A percentile compares a stretch with the other conserved stretches of the same genome.
phyloP scores from a whole-genome alignment of 1,140 invertebrate genomes.

The Schmidtea mediterranea region DNA sequence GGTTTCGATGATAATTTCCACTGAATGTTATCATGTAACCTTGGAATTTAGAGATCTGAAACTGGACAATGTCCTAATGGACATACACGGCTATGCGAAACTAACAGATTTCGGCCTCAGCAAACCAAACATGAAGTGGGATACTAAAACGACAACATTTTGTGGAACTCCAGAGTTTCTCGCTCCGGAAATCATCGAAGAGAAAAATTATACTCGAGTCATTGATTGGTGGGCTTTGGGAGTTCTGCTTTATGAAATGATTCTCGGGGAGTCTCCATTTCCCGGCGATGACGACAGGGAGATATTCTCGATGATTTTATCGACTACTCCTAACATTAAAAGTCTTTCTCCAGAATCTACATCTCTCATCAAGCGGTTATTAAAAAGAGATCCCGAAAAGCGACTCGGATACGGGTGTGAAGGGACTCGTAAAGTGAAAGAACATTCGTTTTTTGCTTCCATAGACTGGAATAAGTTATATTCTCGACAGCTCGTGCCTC shows the following conservation, averaged over 20 bases:
- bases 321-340: background rate
- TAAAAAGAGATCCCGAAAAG: background rate
- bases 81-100: slow-evolving; percentile 79
- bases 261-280: slow-evolving; percentile 88
- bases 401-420: background rate
- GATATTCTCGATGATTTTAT: slow-evolving; percentile 37
- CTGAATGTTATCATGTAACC: too few species aligned
- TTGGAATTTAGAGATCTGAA: slow-evolving; percentile 78
- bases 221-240: slow-evolving; percentile 99
- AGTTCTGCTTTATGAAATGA: slow-evolving; percentile 83
- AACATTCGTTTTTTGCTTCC: background rate
- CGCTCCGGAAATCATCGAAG: slow-evolving; percentile 86
- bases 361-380: background rate
- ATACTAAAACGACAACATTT: slow-evolving; percentile 54
- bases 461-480: slow-evolving; percentile 2
- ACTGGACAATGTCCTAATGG: slow-evolving; percentile 81
- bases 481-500: background rate
- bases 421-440: background rate
- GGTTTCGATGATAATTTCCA: too few species aligned
- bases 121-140: slow-evolving; percentile 76
- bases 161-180: slow-evolving; percentile 98
- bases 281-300: slow-evolving; percentile 95
- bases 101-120: slow-evolving; percentile 99
- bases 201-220: slow-evolving; percentile 73
- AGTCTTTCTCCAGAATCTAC: too few species aligned